Evolutionary conservation across 1,140 invertebrate species (phyloP).

Genomic region (Hylaeus anthracinus): DNA sequence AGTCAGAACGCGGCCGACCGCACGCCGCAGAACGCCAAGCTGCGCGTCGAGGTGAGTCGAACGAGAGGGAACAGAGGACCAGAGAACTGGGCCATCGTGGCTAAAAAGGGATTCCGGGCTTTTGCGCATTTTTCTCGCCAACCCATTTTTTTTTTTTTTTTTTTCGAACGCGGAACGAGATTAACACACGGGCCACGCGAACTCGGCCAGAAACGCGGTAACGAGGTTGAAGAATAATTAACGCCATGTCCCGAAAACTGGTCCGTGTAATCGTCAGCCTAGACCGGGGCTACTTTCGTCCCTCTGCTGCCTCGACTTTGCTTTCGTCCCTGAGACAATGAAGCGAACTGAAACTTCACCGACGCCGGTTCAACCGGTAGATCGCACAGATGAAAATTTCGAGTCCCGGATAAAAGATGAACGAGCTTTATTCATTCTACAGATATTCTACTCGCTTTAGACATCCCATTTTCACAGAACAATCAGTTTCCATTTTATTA

Average conservation of each 20-base stretch:
- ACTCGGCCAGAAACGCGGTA: constrained; percentile 45
- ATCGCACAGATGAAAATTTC: too few relatives aligned
- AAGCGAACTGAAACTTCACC: too few relatives aligned
- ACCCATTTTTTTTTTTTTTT: constrained; percentile 3
- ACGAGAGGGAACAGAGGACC: neutral
- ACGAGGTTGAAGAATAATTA: constrained; percentile 62
- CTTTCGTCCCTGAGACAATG: constrained; percentile 4
- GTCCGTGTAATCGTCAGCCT: constrained; percentile 46
- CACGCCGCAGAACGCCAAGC: constrained; percentile 89
- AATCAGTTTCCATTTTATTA: too few relatives aligned
- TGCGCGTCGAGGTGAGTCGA: constrained; percentile 87
- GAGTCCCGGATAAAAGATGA: too few relatives aligned
- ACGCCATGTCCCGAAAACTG: constrained; percentile 54
- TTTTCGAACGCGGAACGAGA: constrained; percentile 35
- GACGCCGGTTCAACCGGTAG: too few relatives aligned
- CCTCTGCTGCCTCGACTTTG: neutral
- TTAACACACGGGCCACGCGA: constrained; percentile 49
- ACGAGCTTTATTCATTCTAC: too few relatives aligned
- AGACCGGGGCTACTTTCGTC: constrained; percentile 16
- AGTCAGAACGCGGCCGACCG: constrained; percentile 93
- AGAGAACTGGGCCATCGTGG: constrained; percentile 43
- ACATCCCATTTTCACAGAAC: too few relatives aligned
- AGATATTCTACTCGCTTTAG: too few relatives aligned
- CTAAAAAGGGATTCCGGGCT: constrained; percentile 30
- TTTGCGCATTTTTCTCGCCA: constrained; percentile 32